phyloP scores from a whole-genome alignment of 1,140 invertebrate species.

The Drosophila nikananu region DNA sequence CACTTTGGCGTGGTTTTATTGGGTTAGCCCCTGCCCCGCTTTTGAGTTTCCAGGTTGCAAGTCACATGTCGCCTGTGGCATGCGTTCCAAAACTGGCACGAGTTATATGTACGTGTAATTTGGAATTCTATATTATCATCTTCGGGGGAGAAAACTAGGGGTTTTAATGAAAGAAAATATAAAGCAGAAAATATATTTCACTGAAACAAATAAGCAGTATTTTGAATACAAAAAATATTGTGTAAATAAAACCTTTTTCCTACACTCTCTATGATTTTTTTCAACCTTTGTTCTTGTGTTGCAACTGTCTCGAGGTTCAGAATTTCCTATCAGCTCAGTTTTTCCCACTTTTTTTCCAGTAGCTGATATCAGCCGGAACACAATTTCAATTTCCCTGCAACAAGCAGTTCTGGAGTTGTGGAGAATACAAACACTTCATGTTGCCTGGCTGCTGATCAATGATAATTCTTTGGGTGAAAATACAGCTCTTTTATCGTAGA shows the following conservation, averaged over 20 bases:
- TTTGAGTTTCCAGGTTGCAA: constrained; percentile 50
- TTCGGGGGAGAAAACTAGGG: neutral
- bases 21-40: constrained; percentile 3
- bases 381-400: constrained; percentile 49
- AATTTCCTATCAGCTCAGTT: constrained; percentile 38
- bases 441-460: constrained; percentile 55
- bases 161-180: neutral
- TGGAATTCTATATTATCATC: constrained; percentile 56
- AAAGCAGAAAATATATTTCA: neutral
- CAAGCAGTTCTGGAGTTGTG: constrained; percentile 22
- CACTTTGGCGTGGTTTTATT: constrained; percentile 28
- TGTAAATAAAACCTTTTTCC: neutral
- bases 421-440: constrained; percentile 39
- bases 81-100: constrained; percentile 42
- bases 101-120: constrained; percentile 22
- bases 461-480: constrained; percentile 60
- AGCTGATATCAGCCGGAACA: constrained; percentile 43
- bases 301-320: neutral
- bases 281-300: neutral
- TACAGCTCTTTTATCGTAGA: constrained; percentile 43
- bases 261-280: neutral
- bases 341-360: constrained; percentile 33
- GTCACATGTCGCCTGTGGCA: constrained; percentile 33
- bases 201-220: neutral
- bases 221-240: neutral